Base-by-base conservation (phyloP, 2,113 vertebrate species). In the Jaculus jaculus region DNA sequence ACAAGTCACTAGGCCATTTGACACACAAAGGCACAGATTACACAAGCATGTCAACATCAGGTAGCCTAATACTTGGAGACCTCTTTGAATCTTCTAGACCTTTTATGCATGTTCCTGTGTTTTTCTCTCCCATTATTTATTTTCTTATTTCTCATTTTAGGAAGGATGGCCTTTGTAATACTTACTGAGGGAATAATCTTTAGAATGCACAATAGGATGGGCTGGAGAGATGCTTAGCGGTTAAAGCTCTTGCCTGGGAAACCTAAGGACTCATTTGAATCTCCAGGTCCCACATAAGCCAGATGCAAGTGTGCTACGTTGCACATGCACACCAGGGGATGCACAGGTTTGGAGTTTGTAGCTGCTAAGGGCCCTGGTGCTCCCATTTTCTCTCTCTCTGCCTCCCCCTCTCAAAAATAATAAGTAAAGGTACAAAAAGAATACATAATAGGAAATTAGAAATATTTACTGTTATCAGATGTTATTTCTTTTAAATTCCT, bases 101-200 rank as follows among this genome's bases (percentile, higher is more conserved):
- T n/a, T 89, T 69, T 20, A 85, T 17, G 30, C 51, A 91, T 47
- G 58, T 13, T 88, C 37, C 21, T 80, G 20, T 93, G 24, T 84
- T 95, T 34, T 58, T 61, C 54, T 87, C 16, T 32, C 32, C 30
- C 63, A 87, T 79, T 87, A 68, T 84, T 83, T 79, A 32, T 84
- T 95, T 80, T 91, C 34, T 84, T 73, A 34, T 47, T 78, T 79
- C 90, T 91, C 66, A 34, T 47, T 58, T 32, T 30, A 47, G 69
- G 9, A 58, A 58, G 24, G n/a, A 23, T 89, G 37, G 39, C 65
- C 61, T 85, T 91, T 75, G 68, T 69, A 42, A 58, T 80, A 28
- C 18, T 34, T 20, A 23, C n/a, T 81, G 47, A 18, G 37, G 37
- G 72, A 60, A 84, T 71, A 58, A 63, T 90, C 13, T 61, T 95